Evolutionary conservation across 2,113 vertebrate genomes (phyloP).

Genomic region (Gnathonemus longibarbis): DNA sequence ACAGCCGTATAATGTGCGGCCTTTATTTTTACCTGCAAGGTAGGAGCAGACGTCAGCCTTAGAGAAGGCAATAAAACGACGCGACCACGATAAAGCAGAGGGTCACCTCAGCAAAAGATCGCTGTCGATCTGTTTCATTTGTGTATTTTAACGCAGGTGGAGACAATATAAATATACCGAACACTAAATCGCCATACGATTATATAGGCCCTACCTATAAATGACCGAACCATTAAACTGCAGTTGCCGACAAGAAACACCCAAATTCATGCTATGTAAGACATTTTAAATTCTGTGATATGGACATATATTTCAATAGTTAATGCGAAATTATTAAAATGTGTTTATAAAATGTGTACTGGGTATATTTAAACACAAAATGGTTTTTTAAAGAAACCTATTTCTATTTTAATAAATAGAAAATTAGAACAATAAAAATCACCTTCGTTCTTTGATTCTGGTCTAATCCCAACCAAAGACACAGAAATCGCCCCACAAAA

Average conservation of each 20-base stretch:
- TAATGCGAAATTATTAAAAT: background rate
- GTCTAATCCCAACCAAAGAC: background rate
- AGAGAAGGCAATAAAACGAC: background rate
- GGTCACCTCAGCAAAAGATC: background rate
- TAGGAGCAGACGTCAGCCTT: background rate
- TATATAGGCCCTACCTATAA: background rate
- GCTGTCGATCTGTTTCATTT: background rate
- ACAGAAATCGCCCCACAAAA: background rate
- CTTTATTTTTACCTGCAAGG: background rate
- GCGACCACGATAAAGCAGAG: background rate
- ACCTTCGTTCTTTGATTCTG: background rate
- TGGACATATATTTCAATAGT: background rate
- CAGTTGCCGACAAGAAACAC: background rate
- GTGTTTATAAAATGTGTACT: background rate
- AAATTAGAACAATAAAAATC: background rate
- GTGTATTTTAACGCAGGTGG: background rate
- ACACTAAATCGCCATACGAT: background rate
- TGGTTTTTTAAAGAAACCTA: background rate
- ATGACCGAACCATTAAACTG: background rate
- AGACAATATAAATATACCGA: background rate
- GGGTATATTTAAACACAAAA: background rate
- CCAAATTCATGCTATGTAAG: background rate
- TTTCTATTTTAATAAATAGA: background rate
- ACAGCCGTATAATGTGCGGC: background rate
- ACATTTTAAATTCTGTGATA: background rate